Conservation (phyloP, 1,140 invertebrate species). For the Macrobrachium nipponense region DNA sequence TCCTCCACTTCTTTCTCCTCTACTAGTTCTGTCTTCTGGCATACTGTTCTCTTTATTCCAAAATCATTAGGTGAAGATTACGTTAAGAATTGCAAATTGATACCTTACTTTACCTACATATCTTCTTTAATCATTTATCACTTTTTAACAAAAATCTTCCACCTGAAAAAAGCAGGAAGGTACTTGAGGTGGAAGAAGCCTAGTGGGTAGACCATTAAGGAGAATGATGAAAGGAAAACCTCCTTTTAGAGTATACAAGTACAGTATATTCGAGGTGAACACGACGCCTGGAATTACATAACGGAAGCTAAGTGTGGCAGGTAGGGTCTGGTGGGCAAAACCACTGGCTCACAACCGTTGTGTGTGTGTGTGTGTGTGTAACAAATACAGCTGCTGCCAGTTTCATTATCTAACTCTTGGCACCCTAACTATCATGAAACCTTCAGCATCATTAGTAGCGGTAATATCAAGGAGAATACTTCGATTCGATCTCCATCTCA, state of each 20-base stretch:
- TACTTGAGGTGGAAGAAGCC: not conserved
- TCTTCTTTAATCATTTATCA: not conserved
- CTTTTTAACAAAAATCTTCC: too few species aligned
- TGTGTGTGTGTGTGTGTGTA: constrained; percentile 38
- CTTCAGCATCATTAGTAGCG: not conserved
- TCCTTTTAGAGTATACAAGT: too few species aligned
- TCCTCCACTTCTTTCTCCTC: not conserved
- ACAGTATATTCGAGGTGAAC: too few species aligned
- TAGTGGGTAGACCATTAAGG: not conserved
- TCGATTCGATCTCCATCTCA: too few species aligned
- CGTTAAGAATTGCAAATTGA: not conserved
- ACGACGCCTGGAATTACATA: too few species aligned
- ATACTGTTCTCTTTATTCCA: not conserved
- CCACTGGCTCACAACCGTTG: constrained; percentile 14
- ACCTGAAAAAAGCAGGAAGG: too few species aligned
- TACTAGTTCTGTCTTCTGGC: not conserved
- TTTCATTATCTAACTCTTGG: not conserved
- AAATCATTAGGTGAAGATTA: not conserved
- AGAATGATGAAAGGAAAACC: not conserved
- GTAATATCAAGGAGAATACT: too few species aligned
- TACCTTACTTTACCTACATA: not conserved
- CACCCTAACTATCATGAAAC: not conserved
- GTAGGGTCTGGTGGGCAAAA: constrained; percentile 23
- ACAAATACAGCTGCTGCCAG: too few species aligned
- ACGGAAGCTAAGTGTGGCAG: not conserved